Conservation (phyloP, 2,113 vertebrate genomes). For the Glaucidium brasilianum region DNA sequence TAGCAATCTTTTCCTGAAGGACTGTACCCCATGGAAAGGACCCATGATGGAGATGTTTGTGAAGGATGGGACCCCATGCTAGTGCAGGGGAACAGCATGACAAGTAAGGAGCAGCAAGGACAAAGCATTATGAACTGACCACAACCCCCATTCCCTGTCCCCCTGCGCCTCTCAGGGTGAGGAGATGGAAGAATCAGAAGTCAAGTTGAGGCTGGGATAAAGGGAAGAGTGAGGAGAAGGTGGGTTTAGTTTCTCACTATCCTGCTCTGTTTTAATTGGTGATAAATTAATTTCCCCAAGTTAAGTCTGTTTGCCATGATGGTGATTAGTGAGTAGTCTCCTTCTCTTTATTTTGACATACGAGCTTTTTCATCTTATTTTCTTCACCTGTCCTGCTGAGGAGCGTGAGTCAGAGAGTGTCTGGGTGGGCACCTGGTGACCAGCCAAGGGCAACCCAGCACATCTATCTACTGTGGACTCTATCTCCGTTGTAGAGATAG, state of each 20-base stretch:
- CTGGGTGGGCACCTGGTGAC: neutral
- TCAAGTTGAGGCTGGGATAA: neutral
- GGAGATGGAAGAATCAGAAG: neutral
- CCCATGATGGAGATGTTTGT: rapidly evolving
- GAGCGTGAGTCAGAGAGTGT: neutral
- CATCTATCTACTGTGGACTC: neutral
- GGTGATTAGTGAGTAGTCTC: neutral
- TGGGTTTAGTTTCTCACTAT: neutral
- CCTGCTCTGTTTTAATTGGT: neutral
- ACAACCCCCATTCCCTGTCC: neutral
- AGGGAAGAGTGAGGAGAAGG: neutral
- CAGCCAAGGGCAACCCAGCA: neutral
- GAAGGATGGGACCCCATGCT: neutral
- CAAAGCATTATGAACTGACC: neutral
- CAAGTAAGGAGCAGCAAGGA: rapidly evolving
- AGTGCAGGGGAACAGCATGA: neutral
- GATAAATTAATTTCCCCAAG: neutral
- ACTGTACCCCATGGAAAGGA: neutral
- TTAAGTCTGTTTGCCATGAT: neutral
- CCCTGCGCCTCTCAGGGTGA: rapidly evolving
- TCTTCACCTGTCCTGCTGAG: neutral
- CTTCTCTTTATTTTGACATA: neutral
- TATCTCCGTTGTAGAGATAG: neutral
- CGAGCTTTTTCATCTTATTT: neutral
- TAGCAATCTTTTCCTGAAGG: neutral